A percentile compares a stretch with the other conserved stretches of the same genome.
Evolutionary conservation across 1,140 invertebrate genomes (phyloP).

Genomic region (Eupristina koningsbergeri): DNA sequence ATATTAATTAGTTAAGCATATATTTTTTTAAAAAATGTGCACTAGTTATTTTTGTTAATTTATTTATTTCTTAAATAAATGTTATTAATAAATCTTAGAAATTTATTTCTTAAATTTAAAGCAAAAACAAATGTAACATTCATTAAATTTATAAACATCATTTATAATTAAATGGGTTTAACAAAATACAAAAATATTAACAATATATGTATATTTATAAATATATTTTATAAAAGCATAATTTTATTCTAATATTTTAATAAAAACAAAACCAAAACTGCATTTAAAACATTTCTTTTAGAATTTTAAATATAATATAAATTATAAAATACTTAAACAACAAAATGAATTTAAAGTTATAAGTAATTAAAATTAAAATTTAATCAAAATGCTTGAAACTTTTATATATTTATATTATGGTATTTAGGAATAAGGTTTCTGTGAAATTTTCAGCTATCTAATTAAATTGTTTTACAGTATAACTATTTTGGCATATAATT

Average conservation of each 20-base stretch:
- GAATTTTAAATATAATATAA: too few species aligned
- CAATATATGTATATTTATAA: background rate
- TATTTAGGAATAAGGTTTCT: conserved; percentile 52
- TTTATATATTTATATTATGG: conserved; percentile 54
- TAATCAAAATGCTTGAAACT: conserved; percentile 52
- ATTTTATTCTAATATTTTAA: too few species aligned
- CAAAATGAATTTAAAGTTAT: background rate
- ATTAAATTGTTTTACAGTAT: conserved; percentile 58
- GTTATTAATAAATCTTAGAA: too few species aligned
- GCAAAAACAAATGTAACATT: conserved; percentile 47
- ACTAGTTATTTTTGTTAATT: too few species aligned
- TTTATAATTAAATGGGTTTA: conserved; percentile 22
- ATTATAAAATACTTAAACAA: too few species aligned
- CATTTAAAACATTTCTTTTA: too few species aligned
- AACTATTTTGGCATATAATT: conserved; percentile 47
- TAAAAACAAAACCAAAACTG: too few species aligned
- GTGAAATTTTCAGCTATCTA: conserved; percentile 62
- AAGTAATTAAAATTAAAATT: conserved; percentile 61
- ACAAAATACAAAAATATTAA: conserved; percentile 29
- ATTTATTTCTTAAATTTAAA: conserved; percentile 45
- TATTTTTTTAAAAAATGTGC: too few species aligned
- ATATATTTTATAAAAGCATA: too few species aligned
- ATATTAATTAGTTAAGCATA: too few species aligned
- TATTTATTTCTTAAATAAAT: too few species aligned
- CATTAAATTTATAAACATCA: background rate